These are phyloP conservation scores for Gavialis gangeticus DNA, from an alignment of 2,113 vertebrate species.

Conservation along the genomic window DNA sequence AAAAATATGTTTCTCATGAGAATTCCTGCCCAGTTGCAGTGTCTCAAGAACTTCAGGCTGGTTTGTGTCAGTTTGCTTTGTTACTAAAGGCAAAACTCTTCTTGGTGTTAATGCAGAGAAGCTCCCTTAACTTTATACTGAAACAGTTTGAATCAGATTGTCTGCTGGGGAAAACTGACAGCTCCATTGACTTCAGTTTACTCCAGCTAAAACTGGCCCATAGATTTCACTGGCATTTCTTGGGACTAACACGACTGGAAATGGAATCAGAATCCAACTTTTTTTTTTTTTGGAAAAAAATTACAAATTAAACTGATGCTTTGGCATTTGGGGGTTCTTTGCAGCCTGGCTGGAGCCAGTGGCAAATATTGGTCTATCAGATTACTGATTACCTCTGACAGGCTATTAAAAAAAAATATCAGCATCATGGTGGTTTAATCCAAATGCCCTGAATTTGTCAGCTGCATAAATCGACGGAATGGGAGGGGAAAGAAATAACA, in stretches of 20 bases:
- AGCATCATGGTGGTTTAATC: neutral
- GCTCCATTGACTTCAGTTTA: neutral
- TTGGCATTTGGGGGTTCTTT: neutral
- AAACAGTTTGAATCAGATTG: neutral
- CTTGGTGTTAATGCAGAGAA: neutral
- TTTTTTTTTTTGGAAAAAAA: neutral
- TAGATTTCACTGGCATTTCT: neutral
- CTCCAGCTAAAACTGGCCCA: neutral
- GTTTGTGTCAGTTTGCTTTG: neutral
- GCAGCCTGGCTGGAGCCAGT: neutral
- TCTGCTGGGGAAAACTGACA: neutral
- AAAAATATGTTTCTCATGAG: neutral
- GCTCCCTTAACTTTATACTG: too few relatives aligned
- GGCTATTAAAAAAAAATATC: neutral
- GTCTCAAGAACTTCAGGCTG: neutral
- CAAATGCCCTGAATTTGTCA: neutral
- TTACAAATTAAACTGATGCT: neutral
- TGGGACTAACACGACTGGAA: neutral
- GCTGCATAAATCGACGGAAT: fast-evolving
- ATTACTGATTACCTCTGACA: neutral
- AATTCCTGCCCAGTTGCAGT: neutral
- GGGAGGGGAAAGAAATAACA: neutral
- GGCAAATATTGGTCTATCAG: neutral
- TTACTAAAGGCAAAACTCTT: neutral
- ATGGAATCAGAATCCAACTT: neutral